phyloP scores from a whole-genome alignment of 2,797 vertebrate species.

The Eulemur mongoz region DNA sequence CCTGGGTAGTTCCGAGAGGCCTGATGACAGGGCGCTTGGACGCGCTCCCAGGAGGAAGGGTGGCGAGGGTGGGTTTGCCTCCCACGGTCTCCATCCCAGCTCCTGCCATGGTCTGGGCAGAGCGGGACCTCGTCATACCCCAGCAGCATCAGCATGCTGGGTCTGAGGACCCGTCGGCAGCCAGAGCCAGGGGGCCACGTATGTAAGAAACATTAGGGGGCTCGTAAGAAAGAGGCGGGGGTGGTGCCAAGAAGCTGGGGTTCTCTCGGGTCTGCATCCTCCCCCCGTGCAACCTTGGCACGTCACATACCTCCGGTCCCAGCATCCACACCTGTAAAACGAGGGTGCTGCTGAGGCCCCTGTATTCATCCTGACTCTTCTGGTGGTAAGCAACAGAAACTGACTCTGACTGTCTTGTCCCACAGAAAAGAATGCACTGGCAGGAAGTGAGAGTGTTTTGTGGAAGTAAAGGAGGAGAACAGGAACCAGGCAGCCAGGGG shows the following conservation, averaged over 20 bases:
- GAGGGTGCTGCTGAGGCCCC: neutral
- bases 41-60: accelerated
- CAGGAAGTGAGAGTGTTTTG: neutral
- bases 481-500: neutral
- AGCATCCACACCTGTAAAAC: accelerated
- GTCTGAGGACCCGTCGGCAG: accelerated
- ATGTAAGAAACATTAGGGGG: accelerated
- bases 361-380: neutral
- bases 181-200: accelerated
- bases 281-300: accelerated
- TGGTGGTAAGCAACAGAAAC: too few species aligned
- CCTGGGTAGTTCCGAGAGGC: neutral
- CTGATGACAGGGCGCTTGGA: accelerated
- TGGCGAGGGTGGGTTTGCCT: accelerated
- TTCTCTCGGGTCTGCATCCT: neutral
- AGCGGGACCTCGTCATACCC: accelerated
- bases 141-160: accelerated
- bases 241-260: neutral
- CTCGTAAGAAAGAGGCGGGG: neutral
- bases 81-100: neutral
- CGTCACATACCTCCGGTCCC: accelerated
- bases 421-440: accelerated
- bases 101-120: accelerated
- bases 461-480: neutral
- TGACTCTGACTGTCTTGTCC: accelerated